These are phyloP conservation scores for Rutilus rutilus DNA, from an alignment of 2,113 vertebrate genomes.

Conservation along the genomic window DNA sequence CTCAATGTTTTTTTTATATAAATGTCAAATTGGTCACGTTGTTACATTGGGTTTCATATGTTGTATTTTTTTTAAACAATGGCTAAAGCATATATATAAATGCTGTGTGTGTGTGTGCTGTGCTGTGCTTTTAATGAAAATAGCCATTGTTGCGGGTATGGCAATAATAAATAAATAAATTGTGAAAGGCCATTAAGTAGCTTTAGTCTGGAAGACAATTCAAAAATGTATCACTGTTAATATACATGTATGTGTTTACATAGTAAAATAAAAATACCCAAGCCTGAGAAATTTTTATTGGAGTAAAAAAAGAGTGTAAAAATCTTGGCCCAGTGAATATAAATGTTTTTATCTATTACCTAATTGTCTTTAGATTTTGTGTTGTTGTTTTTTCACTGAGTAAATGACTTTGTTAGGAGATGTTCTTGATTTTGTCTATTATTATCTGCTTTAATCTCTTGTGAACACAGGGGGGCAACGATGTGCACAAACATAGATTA, in stretches of 20 bases:
- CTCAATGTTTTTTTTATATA: background rate
- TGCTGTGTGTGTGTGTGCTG: too few relatives aligned
- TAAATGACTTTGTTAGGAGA: background rate
- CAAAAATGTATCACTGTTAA: background rate
- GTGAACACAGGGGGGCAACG: slow-evolving; percentile 47
- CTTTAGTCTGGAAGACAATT: background rate
- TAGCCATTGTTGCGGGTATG: background rate
- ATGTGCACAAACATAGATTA: background rate
- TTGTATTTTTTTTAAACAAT: background rate
- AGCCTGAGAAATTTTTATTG: background rate
- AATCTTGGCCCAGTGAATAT: background rate
- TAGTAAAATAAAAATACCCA: background rate
- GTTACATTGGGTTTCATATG: background rate
- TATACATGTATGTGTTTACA: background rate
- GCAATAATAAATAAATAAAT: background rate
- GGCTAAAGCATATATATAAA: background rate
- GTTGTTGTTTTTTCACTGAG: background rate
- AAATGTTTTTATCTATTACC: background rate
- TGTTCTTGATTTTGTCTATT: background rate
- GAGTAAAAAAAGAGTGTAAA: background rate
- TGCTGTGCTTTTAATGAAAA: background rate
- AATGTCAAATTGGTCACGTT: background rate
- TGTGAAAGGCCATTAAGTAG: background rate
- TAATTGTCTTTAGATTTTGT: background rate
- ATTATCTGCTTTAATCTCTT: background rate